These are phyloP conservation scores for Drosophila kohkoa DNA, from an alignment of 1,140 invertebrate species.

Conservation along the genomic window DNA sequence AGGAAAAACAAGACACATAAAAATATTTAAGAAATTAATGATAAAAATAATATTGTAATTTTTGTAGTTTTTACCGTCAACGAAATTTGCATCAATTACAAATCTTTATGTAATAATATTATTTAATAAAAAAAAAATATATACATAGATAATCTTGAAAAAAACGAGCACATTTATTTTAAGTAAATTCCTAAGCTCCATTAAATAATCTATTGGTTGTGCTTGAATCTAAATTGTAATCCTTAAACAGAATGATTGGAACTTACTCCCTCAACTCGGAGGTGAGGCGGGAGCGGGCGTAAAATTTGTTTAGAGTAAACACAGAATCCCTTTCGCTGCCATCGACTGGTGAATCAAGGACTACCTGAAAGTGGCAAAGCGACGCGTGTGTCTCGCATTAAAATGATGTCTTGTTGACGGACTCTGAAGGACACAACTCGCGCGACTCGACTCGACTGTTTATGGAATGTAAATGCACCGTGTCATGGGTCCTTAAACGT, in stretches of 20 bases:
- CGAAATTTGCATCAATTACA: too few relatives aligned
- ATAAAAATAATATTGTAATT: too few relatives aligned
- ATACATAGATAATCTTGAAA: too few relatives aligned
- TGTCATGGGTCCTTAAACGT: conserved; percentile 81
- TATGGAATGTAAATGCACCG: conserved; percentile 76
- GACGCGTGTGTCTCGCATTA: conserved; percentile 79
- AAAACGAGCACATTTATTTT: background rate
- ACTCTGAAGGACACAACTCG: conserved; percentile 64
- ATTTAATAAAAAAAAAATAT: too few relatives aligned
- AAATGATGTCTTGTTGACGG: conserved; percentile 74
- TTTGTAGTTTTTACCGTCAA: too few relatives aligned
- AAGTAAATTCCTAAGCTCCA: background rate
- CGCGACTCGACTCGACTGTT: conserved; percentile 77
- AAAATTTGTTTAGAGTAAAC: conserved; percentile 77
- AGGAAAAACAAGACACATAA: too few relatives aligned
- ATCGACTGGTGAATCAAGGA: conserved; percentile 66
- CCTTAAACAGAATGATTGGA: background rate
- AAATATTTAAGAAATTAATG: too few relatives aligned
- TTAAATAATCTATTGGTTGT: background rate
- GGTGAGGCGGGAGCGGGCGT: conserved; percentile 50
- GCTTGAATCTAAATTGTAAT: background rate
- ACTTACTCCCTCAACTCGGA: background rate
- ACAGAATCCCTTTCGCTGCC: conserved; percentile 57
- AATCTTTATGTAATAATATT: too few relatives aligned
- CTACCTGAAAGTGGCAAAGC: conserved; percentile 59